Evolutionary conservation across 2,113 vertebrate species (phyloP), one percentile per base, ranked within the genome.

Genomic region (Irena cyanogastra): DNA sequence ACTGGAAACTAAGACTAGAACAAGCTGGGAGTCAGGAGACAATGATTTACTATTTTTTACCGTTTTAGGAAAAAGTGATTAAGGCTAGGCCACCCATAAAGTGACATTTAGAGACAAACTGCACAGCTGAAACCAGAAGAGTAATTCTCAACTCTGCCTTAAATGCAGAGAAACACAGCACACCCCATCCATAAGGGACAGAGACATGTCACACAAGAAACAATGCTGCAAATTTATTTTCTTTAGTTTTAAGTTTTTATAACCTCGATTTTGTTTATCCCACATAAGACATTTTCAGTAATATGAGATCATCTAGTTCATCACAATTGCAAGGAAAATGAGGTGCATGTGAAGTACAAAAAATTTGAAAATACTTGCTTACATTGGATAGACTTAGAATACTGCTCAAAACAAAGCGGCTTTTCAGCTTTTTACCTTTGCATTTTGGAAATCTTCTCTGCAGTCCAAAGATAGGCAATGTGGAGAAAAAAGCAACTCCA

Each of bases 221-320:
- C 53, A 95, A 77, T 50, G 88, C 65, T 37, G 66, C 68, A 94
- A 63, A 91, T 95, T 95, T 96, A 96, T 95, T 95, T 94, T 92
- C 88, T 88, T 93, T 50, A 83, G 47, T 80, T 81, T 87, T 66
- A 89, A 59, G 26, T 82, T 90, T 93, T 93, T 74, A 91, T 93
- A 96, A 89, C 91, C 76, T 95, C 93, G 90, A 53, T 84, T 95
- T 78, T 52, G 41, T 94, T 94, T 71, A 83, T 52, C 90, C 82
- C 83, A 92, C 24, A 5, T 54, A 92, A 87, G 68, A 92, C 85
- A 94, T 88, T 82, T 91, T 63, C 68, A 93, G 75, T 39, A 92
- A 60, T 76, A 93, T 13, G 75, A 93, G 65, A 82, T 63, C 42
- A 75, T 77, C 71, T 74, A 66, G 49, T 72, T 93, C 56, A 87